Evolutionary conservation across 2,888 invertebrate species (phyloP), one percentile per base, ranked within the genome.

Genomic region (Idaea dimidiata): DNA sequence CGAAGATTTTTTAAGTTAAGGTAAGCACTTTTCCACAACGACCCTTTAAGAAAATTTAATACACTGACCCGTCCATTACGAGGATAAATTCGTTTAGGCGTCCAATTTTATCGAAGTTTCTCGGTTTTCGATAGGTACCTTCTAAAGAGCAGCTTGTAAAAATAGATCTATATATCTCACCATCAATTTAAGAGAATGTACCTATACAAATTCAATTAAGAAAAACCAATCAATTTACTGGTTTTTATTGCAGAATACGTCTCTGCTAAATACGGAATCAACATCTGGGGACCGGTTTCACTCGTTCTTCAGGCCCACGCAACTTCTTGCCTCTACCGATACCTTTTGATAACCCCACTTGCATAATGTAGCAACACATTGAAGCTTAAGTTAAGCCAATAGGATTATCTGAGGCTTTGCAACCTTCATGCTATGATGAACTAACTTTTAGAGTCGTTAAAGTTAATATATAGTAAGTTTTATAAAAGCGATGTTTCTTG

Each of bases 261-360:
- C 77, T 80, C 88, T 87, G 88, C 66, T 73, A 62, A 72, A 65
- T 68, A 76, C 76, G 68, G 72, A 77, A 78, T 78, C 81, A 85
- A 82, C 89, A 89, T 89, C 89, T 89, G 89, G 88, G 78, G 86
- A 91, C 91, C 89, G 90, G 91, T 90, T 84, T 73, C 87, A 89
- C 90, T 86, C 82, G 90, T 89, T 90, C 82, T 76, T 76, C 79
- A 76, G 73, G 84, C 91, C 90, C 90, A 91, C 91, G 90, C 89
- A 88, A 86, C 78, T 80, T 78, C 80, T 62, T 72, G 72, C 74
- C 67, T 65, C 72, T 76, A 81, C 86, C 74, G 81, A 76, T 78
- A 72, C 72, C 79, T 74, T 75, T 70, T 67, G 71, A 63, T 24
- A 31, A 61, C 57, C 60, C 63, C 61, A 61, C 61, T 61, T 59